Evolutionary conservation across 1,140 invertebrate species (phyloP), one percentile per base, ranked within the genome.

Genomic region (Drosophila watanabei): DNA sequence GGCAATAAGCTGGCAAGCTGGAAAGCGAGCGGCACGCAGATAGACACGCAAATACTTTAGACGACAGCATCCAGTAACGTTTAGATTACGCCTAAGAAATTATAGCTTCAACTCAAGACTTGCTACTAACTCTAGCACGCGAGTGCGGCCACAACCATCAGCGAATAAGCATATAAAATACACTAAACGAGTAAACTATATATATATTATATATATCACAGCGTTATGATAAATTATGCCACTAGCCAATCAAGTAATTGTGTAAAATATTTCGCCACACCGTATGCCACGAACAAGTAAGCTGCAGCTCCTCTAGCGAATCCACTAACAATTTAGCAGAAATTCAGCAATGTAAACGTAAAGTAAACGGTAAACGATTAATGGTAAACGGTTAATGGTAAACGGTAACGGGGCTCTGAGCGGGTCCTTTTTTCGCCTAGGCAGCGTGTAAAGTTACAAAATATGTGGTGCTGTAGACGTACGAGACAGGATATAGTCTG

Each of bases 231-330:
- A 80, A 84, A 72, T 81, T 81, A 88, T 79, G 80, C 80, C 85
- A 88, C 84, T 88, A 88, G 85, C 85, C 85, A 88, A 88, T 89
- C 81, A 81, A 89, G 77, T 89, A 85, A 90, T 82, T 89, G 85
- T 88, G 85, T 88, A 88, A 79, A 79, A 88, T 85, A 88, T 88
- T 85, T 88, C 81, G 81, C 86, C 73, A 84, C 51, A 64, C 75
- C 62, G 20, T 62, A 79, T 46, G 64, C 57, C 54, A 80, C 18
- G 39, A 52, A 56, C 24, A 59, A 43, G 37, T 61, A 48, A 66
- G 28, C 63, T 60, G 61, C 62, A 63, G 37, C 59, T 48, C 54
- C 35, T 51, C 65, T 56, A 70, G 65, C 62, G 43, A 66, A 79
- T 41, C 16, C 37, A 66, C 35, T 57, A 59, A 83, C 59, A 77